Percentiles rank a stretch among this genome's conserved stretches.
These are phyloP conservation scores for Dynastes maya DNA, from an alignment of 2,888 invertebrate genomes.

Conservation along the genomic window DNA sequence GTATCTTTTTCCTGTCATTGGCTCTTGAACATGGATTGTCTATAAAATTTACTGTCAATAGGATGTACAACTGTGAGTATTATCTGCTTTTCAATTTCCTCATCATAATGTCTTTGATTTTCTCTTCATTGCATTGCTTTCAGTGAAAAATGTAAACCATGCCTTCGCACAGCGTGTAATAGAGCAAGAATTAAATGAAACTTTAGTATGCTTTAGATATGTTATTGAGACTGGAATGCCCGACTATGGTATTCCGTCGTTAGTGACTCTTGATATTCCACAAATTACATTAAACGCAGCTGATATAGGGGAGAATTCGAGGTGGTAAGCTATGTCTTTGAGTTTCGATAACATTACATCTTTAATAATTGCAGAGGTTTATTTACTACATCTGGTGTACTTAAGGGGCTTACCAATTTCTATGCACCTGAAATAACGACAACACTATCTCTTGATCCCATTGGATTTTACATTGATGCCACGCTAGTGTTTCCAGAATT, in stretches of 20 bases:
- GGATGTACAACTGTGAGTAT: neutral
- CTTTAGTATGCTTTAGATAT: conserved; percentile 42
- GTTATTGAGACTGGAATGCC: conserved; percentile 40
- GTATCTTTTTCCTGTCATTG: neutral
- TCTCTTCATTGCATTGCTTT: neutral
- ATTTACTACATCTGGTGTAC: conserved; percentile 22
- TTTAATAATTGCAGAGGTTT: conserved; percentile 36
- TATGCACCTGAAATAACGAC: conserved; percentile 28
- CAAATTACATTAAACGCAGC: conserved; percentile 35
- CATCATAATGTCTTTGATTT: neutral
- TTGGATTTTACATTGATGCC: conserved; percentile 34
- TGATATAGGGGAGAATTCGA: conserved; percentile 21
- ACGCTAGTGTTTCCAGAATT: conserved; percentile 42
- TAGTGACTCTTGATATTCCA: conserved; percentile 44
- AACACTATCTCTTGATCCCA: conserved; percentile 19
- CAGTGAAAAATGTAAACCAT: neutral
- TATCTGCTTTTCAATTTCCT: neutral
- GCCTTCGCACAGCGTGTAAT: conserved; percentile 24
- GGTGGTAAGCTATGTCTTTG: conserved; percentile 29
- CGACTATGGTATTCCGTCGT: conserved; percentile 47
- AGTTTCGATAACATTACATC: neutral
- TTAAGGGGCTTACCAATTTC: conserved; percentile 47
- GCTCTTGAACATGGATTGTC: neutral
- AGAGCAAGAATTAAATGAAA: conserved; percentile 44
- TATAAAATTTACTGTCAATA: neutral